phyloP scores from a whole-genome alignment of 2,113 vertebrate genomes.

The Todiramphus saurophagus region DNA sequence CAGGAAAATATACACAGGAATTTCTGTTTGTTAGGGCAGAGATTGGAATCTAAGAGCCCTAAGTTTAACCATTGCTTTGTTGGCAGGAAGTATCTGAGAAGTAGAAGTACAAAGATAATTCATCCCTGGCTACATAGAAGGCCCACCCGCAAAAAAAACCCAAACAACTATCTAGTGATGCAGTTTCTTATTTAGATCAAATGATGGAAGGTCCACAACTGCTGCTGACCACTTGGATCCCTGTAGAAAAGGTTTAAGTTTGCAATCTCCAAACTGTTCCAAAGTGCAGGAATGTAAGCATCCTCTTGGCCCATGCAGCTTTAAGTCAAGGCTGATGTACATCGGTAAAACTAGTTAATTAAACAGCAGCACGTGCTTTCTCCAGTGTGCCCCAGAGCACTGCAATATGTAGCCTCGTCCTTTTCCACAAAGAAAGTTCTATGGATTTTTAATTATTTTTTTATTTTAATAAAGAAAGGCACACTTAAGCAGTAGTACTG shows the following conservation, averaged over 20 bases:
- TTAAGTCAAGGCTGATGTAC: neutral
- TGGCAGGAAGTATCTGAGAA: constrained; percentile 1
- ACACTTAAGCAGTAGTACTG: neutral
- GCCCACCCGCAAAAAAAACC: neutral
- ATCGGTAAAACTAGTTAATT: neutral
- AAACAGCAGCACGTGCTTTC: neutral
- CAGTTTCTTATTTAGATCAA: neutral
- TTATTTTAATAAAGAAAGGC: neutral
- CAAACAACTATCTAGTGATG: neutral
- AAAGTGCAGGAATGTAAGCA: neutral
- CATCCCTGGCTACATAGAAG: neutral
- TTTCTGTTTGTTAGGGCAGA: constrained; percentile 32
- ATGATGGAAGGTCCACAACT: neutral
- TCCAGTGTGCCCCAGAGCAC: neutral
- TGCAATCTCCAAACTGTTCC: neutral
- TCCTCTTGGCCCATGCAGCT: neutral
- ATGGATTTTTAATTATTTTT: neutral
- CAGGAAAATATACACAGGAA: constrained; percentile 22
- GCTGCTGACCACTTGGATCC: neutral
- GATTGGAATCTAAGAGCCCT: constrained; percentile 19
- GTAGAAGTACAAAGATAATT: neutral
- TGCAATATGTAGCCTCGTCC: neutral
- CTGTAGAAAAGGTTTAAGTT: neutral
- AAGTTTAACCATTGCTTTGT: constrained; percentile 19
- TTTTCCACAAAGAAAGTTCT: neutral